These are phyloP conservation scores for Drosophila mayaguana DNA, from an alignment of 2,888 invertebrate genomes.

Conservation along the genomic window DNA sequence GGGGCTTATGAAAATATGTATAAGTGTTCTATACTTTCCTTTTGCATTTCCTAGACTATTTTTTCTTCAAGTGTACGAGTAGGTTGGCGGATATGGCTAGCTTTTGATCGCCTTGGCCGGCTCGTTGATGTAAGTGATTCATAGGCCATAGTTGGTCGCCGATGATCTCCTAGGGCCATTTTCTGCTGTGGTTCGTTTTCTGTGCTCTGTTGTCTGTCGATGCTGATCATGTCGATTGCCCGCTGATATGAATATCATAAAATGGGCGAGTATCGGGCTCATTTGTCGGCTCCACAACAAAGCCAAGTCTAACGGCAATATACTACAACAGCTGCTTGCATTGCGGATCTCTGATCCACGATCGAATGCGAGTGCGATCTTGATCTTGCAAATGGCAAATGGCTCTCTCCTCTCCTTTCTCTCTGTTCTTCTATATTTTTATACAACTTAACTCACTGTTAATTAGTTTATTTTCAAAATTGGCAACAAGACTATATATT, in stretches of 20 bases:
- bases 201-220: slow-evolving; percentile 62
- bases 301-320: slow-evolving; percentile 74
- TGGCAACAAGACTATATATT: not conserved
- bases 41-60: no score
- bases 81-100: slow-evolving; percentile 29
- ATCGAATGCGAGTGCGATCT: slow-evolving; percentile 34
- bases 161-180: slow-evolving; percentile 51
- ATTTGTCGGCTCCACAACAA: slow-evolving; percentile 76
- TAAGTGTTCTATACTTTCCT: no score
- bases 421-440: slow-evolving; percentile 14
- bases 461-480: not conserved
- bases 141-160: slow-evolving; percentile 49
- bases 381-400: slow-evolving; percentile 43
- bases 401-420: slow-evolving; percentile 18
- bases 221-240: slow-evolving; percentile 68
- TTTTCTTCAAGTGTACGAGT: slow-evolving; percentile 5
- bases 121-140: slow-evolving; percentile 67
- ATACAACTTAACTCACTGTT: slow-evolving; percentile 8
- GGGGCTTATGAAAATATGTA: no score
- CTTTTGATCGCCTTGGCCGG: slow-evolving; percentile 23
- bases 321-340: slow-evolving; percentile 32
- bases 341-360: slow-evolving; percentile 49
- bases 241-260: slow-evolving; percentile 66
- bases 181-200: slow-evolving; percentile 27
- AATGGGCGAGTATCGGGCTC: slow-evolving; percentile 64